A percentile compares a stretch with the other conserved stretches of the same genome.
Conservation (phyloP, 2,888 invertebrate species). For the Cantharis rustica region DNA sequence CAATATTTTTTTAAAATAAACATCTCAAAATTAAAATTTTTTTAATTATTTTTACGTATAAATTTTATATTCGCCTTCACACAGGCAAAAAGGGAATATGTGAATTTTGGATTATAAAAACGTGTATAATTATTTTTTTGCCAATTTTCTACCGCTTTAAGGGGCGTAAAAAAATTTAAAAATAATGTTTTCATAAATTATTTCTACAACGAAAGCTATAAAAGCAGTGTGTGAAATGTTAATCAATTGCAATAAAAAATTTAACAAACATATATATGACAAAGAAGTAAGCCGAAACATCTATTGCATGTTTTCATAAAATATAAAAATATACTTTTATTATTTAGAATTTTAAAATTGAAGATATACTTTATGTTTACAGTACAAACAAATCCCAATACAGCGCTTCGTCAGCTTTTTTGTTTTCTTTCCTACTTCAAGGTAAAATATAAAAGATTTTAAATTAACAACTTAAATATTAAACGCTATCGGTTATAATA, state of each 20-base stretch:
- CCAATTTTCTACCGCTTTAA: background rate
- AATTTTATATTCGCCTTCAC: background rate
- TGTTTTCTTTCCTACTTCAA: background rate
- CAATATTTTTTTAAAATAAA: background rate
- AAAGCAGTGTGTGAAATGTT: background rate
- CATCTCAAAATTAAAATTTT: background rate
- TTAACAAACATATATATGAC: background rate
- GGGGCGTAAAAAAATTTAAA: background rate
- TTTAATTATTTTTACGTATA: background rate
- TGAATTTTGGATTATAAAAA: background rate
- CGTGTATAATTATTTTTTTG: background rate
- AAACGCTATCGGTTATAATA: background rate
- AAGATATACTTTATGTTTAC: slow-evolving; percentile 1
- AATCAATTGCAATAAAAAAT: background rate
- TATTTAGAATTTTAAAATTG: slow-evolving; percentile 1
- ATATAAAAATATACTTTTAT: background rate
- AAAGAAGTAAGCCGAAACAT: background rate
- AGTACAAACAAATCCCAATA: slow-evolving; percentile 3
- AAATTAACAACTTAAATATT: background rate
- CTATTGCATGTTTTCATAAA: background rate
- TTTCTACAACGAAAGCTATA: background rate
- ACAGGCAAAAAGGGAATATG: background rate
- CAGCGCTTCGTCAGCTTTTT: background rate
- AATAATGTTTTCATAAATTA: background rate
- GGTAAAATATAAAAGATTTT: background rate